Base-by-base conservation (phyloP, 2,888 invertebrate species). In the Heteropelma amictum region DNA sequence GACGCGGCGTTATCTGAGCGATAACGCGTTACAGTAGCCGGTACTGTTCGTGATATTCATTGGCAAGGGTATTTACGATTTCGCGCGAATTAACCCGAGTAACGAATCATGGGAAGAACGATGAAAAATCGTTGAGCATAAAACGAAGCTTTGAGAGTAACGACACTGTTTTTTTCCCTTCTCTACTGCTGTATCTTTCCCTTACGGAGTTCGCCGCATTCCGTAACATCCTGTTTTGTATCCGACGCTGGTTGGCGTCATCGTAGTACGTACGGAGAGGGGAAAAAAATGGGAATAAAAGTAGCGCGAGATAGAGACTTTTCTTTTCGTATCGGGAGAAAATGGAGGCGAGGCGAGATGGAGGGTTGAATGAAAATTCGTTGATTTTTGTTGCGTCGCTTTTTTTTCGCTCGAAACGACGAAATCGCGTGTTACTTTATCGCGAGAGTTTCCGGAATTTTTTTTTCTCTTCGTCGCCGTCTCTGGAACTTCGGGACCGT, bases 91-190 rank as follows among this genome's bases (percentile, higher is more conserved):
- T 54, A 28, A 47, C 47, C 28, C 26, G 54, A 53, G 40, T 23
- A 28, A 40, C n/a, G n/a, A 51, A 40, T 17, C n/a, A 12, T 28
- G 30, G 5, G 21, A 8, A 49, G n/a, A 67, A 61, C 40, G 69
- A 42, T 26, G 70, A 60, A 53, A 70, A 74, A 54, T 35, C 56
- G 17, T 74, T n/a, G n/a, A n/a, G n/a, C n/a, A n/a, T n/a, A n/a
- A n/a, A n/a, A n/a, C n/a, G n/a, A n/a, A n/a, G n/a, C n/a, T n/a
- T n/a, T 14, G 35, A 38, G 35, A 67, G 67, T 33, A 10, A 23
- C 35, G 53, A 54, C 28, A 35, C 35, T 17, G 26, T 47, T 19
- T 10, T 30, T 33, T 53, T 17, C n/a, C 17, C 10, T 30, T 21
- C 53, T 28, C 19, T n/a, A n/a, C n/a, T n/a, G n/a, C n/a, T n/a